These are phyloP conservation scores for Micrastur ruficollis DNA, from an alignment of 2,797 vertebrate species.

Conservation along the genomic window DNA sequence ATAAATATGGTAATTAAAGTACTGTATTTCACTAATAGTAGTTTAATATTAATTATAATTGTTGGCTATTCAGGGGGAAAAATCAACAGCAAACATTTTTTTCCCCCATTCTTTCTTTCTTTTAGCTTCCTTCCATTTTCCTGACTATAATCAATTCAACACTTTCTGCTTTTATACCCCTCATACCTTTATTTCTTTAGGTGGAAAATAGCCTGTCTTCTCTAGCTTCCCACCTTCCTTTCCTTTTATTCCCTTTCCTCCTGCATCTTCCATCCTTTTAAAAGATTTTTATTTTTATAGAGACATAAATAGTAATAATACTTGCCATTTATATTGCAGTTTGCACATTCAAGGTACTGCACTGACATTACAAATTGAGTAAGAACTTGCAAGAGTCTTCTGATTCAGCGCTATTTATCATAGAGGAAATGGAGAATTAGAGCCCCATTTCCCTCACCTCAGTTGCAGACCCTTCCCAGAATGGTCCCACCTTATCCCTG, in stretches of 20 bases:
- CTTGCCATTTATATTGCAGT: slow-evolving; percentile 10
- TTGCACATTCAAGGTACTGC: not conserved
- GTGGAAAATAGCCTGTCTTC: not conserved
- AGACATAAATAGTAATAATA: slow-evolving; percentile 23
- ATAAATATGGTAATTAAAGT: not conserved
- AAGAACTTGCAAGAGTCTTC: slow-evolving; percentile 23
- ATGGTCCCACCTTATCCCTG: not conserved
- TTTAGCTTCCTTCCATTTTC: not conserved
- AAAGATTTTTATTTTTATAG: slow-evolving; percentile 27
- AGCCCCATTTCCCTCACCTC: not conserved
- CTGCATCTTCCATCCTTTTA: not conserved
- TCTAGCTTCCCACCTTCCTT: not conserved
- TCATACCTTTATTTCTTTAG: not conserved
- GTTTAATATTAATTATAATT: not conserved
- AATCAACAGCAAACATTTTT: not conserved
- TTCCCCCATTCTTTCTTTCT: not conserved
- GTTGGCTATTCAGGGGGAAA: not conserved
- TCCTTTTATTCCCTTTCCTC: not conserved
- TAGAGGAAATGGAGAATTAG: slow-evolving; percentile 11
- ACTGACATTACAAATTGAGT: slow-evolving; percentile 26
- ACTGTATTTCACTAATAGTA: not conserved
- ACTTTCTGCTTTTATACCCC: not conserved
- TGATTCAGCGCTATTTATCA: slow-evolving; percentile 48
- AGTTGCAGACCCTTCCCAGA: not conserved
- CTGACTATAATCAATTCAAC: not conserved